Base-by-base conservation (phyloP, 2,797 vertebrate species). In the Kryptopterus vitreolus region DNA sequence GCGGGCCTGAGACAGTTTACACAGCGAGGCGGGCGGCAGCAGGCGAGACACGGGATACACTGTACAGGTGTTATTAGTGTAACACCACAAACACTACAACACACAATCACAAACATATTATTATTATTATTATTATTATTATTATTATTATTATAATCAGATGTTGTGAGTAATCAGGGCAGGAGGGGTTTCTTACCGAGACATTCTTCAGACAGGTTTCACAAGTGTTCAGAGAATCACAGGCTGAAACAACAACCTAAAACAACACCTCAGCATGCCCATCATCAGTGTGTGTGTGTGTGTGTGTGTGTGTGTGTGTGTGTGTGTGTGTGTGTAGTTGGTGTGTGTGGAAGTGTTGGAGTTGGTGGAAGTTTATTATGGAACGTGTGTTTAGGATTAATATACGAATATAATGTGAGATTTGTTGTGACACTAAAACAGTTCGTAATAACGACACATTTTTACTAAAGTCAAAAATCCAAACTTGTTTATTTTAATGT, bases 41-140 rank as follows among this genome's bases (percentile, higher is more conserved):
- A 97, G 26, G 84, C 90, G 94, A 82, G 87, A 92, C 58, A 95
- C 94, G 6, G 96, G 96, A 82, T 97, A 97, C 13, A 94, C 93
- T 26, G 93, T 86, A 84, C 96, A 98, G 46, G 91, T 91, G 33
- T 84, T 88, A 82, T 92, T 93, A 84, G 91, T 86, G 9, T 89
- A 89, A 90, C 96, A 99, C 96, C 96, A 98, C 85, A 98, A 91
- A 89, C 96, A 97, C 96, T 98, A 86, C 76, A 9, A n/a, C 3
- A 65, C 62, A 65, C 62, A 68, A 55, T 81, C 11, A 61, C 53
- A 59, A 53, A 69, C 38, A 71, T 5, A 16, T 46, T 77, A 18
- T 83, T 65, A 86, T 53, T 22, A 4, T 33, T 63, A 31, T 50
- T 22, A 43, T 48, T 31, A 38, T 38, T 6, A 38, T 38, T 9